A percentile compares a stretch with the other conserved stretches of the same genome.
phyloP scores from a whole-genome alignment of 2,888 invertebrate genomes.

The Boloria euphrosyne region DNA sequence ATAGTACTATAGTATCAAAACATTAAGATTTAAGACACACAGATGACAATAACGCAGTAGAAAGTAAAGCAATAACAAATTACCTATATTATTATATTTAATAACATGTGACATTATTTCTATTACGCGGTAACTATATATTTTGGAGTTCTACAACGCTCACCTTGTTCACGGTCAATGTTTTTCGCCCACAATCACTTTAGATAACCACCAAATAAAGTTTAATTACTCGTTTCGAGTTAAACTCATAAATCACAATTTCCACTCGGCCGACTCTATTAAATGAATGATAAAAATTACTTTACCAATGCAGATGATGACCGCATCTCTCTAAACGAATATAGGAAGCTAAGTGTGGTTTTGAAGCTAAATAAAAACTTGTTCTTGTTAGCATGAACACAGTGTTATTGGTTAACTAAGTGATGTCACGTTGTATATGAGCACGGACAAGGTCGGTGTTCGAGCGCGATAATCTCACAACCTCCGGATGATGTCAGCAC shows the following conservation, averaged over 20 bases:
- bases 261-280: not conserved
- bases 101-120: too few relatives aligned
- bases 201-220: constrained; percentile 21
- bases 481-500: constrained; percentile 69
- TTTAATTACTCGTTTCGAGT: constrained; percentile 9
- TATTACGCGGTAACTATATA: too few relatives aligned
- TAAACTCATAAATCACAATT: not conserved
- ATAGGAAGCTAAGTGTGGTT: constrained; percentile 15
- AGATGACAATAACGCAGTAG: too few relatives aligned
- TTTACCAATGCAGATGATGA: constrained; percentile 4
- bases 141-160: constrained; percentile 42
- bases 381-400: constrained; percentile 33
- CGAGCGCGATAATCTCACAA: constrained; percentile 66
- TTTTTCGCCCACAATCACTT: constrained; percentile 56
- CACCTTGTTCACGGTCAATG: constrained; percentile 72
- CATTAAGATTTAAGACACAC: too few relatives aligned
- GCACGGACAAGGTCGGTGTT: constrained; percentile 66
- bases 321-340: constrained; percentile 1
- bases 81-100: too few relatives aligned
- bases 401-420: constrained; percentile 52
- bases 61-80: too few relatives aligned
- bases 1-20: too few relatives aligned
- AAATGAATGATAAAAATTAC: constrained; percentile 4
- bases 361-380: constrained; percentile 31
- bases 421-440: constrained; percentile 73